Conservation (phyloP, 2,113 vertebrate species). For the Turdus rufiventris region DNA sequence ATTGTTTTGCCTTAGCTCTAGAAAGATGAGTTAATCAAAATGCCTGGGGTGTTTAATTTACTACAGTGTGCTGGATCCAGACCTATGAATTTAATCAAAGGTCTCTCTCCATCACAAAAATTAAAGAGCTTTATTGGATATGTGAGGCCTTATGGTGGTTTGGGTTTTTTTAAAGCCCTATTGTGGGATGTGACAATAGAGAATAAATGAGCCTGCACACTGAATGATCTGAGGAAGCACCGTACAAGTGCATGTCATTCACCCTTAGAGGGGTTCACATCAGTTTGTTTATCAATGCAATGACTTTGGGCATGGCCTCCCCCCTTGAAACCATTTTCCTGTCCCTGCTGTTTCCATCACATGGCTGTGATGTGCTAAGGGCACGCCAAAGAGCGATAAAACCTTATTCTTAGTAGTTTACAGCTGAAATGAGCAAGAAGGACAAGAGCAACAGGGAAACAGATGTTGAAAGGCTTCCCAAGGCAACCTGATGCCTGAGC, state of each 20-base stretch:
- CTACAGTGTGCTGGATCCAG: background rate
- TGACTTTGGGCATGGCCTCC: background rate
- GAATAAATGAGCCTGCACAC: background rate
- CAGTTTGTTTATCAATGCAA: background rate
- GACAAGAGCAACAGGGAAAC: background rate
- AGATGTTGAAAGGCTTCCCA: background rate
- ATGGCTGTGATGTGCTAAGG: accelerated
- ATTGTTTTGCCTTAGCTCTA: background rate
- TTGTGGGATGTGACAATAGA: background rate
- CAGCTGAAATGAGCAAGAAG: background rate
- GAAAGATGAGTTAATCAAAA: background rate
- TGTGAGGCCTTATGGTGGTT: background rate
- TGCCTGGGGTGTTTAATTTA: background rate
- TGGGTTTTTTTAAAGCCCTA: background rate
- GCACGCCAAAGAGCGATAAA: background rate
- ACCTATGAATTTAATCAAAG: background rate
- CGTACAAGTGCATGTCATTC: background rate
- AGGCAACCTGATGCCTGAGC: background rate
- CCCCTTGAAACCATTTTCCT: background rate
- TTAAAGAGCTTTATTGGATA: background rate
- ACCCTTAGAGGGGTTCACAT: background rate
- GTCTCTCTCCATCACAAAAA: background rate
- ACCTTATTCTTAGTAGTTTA: background rate
- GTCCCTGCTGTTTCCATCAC: background rate
- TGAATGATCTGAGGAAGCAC: background rate